Evolutionary conservation across 2,888 invertebrate genomes (phyloP), one percentile per base, ranked within the genome.

Genomic region (Pristionchus entomophagus): DNA sequence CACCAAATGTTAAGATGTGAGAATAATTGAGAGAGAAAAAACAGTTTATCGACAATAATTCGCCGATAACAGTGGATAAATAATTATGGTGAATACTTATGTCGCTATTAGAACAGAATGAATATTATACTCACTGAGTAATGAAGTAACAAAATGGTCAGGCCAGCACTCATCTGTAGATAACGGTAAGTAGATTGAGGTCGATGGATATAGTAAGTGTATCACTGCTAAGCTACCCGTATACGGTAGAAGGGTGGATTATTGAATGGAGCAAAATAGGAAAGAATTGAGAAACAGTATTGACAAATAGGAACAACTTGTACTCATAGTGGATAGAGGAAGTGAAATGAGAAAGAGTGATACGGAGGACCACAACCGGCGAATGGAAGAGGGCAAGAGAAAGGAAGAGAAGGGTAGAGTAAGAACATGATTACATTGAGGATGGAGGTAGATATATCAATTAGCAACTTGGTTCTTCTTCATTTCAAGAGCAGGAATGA

Each of bases 391-490:
- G 14, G 73, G 73, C 73, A 73, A 73, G 73, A 1, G 26, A 3
- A 73, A 19, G 41, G 45, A 41, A n/a, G n/a, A n/a, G n/a, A 38
- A 45, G 6, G 45, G n/a, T 19, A n/a, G n/a, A 41, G 1, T 38
- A 41, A 38, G 41, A 69, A 69, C 8, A 35, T 8, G 17, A 56
- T 56, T n/a, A n/a, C n/a, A n/a, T n/a, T n/a, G n/a, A n/a, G 65
- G 38, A n/a, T 22, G 0, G 41, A 45, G n/a, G 41, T 2, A 45
- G 73, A 19, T 26, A n/a, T 41, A 73, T 73, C 73, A 73, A 32
- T 73, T 73, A n/a, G 73, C 73, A n/a, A 73, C 45, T 73, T 73
- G 73, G 19, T 45, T 73, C 45, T 73, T 73, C 73, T 73, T 73
- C 38, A 41, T 73, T 26, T 73, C 73, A 73, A 32, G n/a, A 45